phyloP scores from a whole-genome alignment of 2,113 vertebrate species.

The Diadophis punctatus region DNA sequence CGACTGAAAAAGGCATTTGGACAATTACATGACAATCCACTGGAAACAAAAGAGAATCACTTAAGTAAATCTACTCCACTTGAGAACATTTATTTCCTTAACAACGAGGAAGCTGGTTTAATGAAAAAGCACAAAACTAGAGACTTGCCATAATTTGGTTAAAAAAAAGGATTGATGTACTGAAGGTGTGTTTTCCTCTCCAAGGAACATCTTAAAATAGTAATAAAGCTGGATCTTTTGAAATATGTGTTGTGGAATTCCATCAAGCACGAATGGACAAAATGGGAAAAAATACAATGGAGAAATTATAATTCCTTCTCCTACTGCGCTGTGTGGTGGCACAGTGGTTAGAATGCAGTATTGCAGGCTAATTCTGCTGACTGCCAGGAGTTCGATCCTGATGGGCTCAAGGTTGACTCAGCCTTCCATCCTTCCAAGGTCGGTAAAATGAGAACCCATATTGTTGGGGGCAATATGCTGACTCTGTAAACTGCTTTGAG shows the following conservation, averaged over 20 bases:
- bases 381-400: neutral
- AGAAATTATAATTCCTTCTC: neutral
- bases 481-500: neutral
- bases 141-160: slow-evolving; percentile 3
- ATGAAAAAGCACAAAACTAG: neutral
- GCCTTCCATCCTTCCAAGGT: neutral
- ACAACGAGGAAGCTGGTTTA: neutral
- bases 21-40: neutral
- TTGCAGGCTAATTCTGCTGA: neutral
- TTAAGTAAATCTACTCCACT: neutral
- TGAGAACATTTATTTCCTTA: neutral
- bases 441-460: neutral
- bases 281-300: neutral
- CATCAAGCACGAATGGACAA: neutral
- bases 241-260: slow-evolving; percentile 6
- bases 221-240: slow-evolving; percentile 24
- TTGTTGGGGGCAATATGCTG: neutral
- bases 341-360: neutral
- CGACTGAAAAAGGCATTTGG: neutral
- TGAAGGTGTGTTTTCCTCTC: neutral
- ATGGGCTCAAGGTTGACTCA: neutral
- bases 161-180: neutral
- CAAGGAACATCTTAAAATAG: slow-evolving; percentile 10
- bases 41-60: neutral
- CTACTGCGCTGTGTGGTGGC: neutral